Conservation (phyloP, 2,888 invertebrate species). For the Drosophila dives region DNA sequence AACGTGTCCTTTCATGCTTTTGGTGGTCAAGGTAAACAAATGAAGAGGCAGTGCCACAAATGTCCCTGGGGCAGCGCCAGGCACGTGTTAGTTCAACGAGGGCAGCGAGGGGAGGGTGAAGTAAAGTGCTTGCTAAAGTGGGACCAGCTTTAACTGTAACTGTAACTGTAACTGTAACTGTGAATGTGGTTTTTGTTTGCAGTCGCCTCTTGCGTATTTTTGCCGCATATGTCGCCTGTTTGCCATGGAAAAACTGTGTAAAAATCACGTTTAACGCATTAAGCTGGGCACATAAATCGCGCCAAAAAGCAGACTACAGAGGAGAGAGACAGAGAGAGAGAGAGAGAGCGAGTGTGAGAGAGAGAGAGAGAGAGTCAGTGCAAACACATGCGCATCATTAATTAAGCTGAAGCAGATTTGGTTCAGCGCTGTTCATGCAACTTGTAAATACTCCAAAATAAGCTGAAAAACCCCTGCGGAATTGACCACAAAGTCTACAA, state of each 20-base stretch:
- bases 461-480: not conserved
- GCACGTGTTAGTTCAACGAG: slow-evolving; percentile 37
- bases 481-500: slow-evolving; percentile 7
- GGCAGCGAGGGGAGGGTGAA: not conserved
- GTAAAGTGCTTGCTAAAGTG: not conserved
- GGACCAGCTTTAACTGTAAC: not conserved
- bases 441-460: slow-evolving; percentile 8
- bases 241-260: slow-evolving; percentile 46
- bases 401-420: slow-evolving; percentile 35
- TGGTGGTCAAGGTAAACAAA: slow-evolving; percentile 67
- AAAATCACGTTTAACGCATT: slow-evolving; percentile 70
- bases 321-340: not conserved
- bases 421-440: slow-evolving; percentile 9
- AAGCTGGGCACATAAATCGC: slow-evolving; percentile 29
- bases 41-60: slow-evolving; percentile 19
- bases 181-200: slow-evolving; percentile 9
- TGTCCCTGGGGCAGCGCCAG: slow-evolving; percentile 40
- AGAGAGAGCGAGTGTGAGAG: not conserved
- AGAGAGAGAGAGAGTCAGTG: not conserved
- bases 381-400: slow-evolving; percentile 37
- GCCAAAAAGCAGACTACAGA: slow-evolving; percentile 40
- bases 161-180: slow-evolving; percentile 14
- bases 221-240: slow-evolving; percentile 24
- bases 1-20: slow-evolving; percentile 59
- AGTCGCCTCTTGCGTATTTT: slow-evolving; percentile 14